Conservation (phyloP, 2,888 invertebrate species). For the Odontocolon sp. region DNA sequence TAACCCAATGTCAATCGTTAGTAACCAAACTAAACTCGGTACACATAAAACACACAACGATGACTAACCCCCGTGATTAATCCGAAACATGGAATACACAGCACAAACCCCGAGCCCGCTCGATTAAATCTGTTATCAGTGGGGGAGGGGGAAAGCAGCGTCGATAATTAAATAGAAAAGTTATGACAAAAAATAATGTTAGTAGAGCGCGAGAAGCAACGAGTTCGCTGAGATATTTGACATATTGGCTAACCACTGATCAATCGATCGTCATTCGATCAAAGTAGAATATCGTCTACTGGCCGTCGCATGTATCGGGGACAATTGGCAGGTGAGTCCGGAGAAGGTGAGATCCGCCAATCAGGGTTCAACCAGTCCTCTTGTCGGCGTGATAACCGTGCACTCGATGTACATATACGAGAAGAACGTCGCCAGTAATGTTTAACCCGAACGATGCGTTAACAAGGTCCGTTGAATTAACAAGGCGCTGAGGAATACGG, state of each 20-base stretch:
- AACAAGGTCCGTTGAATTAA: no score
- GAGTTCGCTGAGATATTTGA: slow-evolving; percentile 12
- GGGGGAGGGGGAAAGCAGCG: no score
- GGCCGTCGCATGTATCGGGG: slow-evolving; percentile 9
- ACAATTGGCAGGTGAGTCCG: slow-evolving; percentile 49
- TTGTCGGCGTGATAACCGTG: slow-evolving; percentile 36
- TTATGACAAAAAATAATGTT: no score
- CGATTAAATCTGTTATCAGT: no score
- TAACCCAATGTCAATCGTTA: no score
- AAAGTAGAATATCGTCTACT: neutral
- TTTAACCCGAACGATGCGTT: slow-evolving; percentile 57
- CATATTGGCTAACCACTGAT: slow-evolving; percentile 28
- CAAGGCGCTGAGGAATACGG: slow-evolving; percentile 55
- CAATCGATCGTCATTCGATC: neutral
- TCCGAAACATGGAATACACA: slow-evolving; percentile 21
- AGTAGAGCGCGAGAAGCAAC: no score
- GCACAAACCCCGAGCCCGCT: neutral
- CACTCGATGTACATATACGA: slow-evolving; percentile 42
- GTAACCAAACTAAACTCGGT: no score
- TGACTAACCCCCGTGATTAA: slow-evolving; percentile 58
- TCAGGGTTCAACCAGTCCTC: slow-evolving; percentile 15
- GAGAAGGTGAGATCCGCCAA: slow-evolving; percentile 44
- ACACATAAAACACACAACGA: slow-evolving; percentile 15
- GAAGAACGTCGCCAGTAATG: slow-evolving; percentile 57
- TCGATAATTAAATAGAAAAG: no score